Conservation (phyloP, 2,888 invertebrate genomes). For the Portevinia maculata region DNA sequence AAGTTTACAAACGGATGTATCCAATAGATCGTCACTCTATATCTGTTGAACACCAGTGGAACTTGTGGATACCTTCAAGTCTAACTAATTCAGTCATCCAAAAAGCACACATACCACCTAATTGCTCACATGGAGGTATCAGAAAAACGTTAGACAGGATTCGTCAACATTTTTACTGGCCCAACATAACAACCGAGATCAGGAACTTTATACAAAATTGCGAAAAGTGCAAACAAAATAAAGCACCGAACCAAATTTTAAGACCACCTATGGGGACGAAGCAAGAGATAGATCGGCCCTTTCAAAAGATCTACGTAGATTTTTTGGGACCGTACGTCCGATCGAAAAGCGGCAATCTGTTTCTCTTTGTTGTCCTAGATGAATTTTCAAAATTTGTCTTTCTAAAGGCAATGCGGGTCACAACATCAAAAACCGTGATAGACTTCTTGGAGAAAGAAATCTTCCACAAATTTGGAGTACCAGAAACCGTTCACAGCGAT, state of each 20-base stretch:
- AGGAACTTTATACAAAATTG: neutral
- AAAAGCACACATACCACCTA: neutral
- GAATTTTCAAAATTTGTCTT: conserved; percentile 53
- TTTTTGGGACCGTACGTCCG: conserved; percentile 67
- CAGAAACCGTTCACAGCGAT: conserved; percentile 73
- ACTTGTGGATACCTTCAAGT: neutral
- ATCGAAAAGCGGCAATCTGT: conserved; percentile 48
- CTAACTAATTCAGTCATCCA: neutral
- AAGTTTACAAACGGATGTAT: neutral
- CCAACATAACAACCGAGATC: neutral
- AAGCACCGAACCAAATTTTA: neutral
- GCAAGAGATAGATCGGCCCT: conserved; percentile 23
- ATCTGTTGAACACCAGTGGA: neutral
- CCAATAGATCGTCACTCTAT: neutral
- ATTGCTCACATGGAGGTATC: conserved; percentile 1
- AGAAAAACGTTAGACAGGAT: neutral
- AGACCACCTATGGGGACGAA: conserved; percentile 59
- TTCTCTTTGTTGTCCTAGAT: conserved; percentile 47
- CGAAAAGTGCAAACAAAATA: conserved; percentile 2
- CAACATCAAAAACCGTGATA: conserved; percentile 6
- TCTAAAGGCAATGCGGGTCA: conserved; percentile 29
- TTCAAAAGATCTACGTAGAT: conserved; percentile 61
- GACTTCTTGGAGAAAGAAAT: conserved; percentile 56
- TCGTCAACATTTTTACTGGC: neutral
- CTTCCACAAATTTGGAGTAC: conserved; percentile 76